Conservation (phyloP, 2,888 invertebrate species). For the Timandra comae region DNA sequence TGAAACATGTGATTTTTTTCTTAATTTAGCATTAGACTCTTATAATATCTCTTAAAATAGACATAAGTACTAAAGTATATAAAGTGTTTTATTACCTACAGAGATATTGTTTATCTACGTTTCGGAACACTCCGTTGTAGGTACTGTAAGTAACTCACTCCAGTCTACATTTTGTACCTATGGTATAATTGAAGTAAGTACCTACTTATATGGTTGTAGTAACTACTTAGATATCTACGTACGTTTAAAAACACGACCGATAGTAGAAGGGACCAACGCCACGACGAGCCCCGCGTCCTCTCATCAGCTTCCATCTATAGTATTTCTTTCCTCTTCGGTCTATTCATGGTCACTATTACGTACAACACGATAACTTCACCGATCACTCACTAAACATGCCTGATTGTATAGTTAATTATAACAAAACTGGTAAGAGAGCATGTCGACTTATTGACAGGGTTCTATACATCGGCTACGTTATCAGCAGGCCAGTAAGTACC, state of each 20-base stretch:
- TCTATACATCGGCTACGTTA: slow-evolving; percentile 56
- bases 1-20: too few relatives aligned
- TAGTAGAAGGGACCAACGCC: slow-evolving; percentile 62
- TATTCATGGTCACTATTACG: slow-evolving; percentile 16
- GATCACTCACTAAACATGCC: slow-evolving; percentile 7
- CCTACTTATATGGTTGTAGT: too few relatives aligned
- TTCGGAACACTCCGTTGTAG: too few relatives aligned
- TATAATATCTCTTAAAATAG: too few relatives aligned
- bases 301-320: slow-evolving; percentile 59
- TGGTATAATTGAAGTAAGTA: too few relatives aligned
- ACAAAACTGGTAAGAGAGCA: slow-evolving; percentile 42
- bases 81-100: too few relatives aligned
- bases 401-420: slow-evolving; percentile 21
- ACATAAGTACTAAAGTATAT: too few relatives aligned
- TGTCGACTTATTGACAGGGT: slow-evolving; percentile 62
- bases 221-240: slow-evolving; percentile 30
- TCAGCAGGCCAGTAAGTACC: slow-evolving; percentile 37
- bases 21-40: too few relatives aligned
- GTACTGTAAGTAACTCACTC: too few relatives aligned
- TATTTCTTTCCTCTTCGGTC: slow-evolving; percentile 30
- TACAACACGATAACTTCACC: slow-evolving; percentile 5
- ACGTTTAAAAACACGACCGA: slow-evolving; percentile 61
- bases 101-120: too few relatives aligned
- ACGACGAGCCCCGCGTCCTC: slow-evolving; percentile 40
- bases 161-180: too few relatives aligned